Evolutionary conservation across 2,113 vertebrate species (phyloP), one percentile per base, ranked within the genome.

Genomic region (Fukomys damarensis): DNA sequence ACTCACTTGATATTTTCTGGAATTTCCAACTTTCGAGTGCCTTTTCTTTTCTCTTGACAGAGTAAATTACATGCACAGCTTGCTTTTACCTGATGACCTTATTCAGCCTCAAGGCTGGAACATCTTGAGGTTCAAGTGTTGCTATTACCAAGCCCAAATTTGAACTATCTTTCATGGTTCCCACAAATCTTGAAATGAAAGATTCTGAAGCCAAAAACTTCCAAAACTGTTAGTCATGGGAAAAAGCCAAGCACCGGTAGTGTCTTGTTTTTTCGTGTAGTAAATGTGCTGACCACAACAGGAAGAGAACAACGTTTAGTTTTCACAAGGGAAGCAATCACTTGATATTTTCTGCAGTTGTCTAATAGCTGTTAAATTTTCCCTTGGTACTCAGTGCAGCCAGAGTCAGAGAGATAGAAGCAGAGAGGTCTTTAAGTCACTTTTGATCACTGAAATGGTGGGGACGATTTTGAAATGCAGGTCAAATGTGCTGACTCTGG

Each of bases 351-450:
- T 56, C 35, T 14, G 86, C 32, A 54, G 22, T 49, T 28, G 52
- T 70, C 38, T 74, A 90, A 81, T 19, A 58, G 93, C 85, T 91
- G 22, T 58, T 14, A 86, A 85, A 1, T 35, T 43, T 76, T 24
- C 32, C 19, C 28, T 83, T n/a, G 20, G 13, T 59, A 30, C 22
- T 88, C 35, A 79, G 12, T 5, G 10, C 12, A 91, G 46, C 12
- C 13, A 30, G 24, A 52, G 20, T 5, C 80, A 4, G 4, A 32
- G 6, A 88, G 32, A 41, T 81, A 61, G 87, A 85, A 93, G 43
- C 43, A 80, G 28, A 94, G 80, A 93, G 22, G 11, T 24, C 81
- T 86, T 84, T 26, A 94, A 94, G 56, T 94, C 56, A 41, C 49
- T 83, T 95, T 89, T 79, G 94, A 91, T 89, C 46, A 88, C 16